Evolutionary conservation across 2,888 invertebrate genomes (phyloP), one percentile per base, ranked within the genome.

Genomic region (Itoplectis maculator): DNA sequence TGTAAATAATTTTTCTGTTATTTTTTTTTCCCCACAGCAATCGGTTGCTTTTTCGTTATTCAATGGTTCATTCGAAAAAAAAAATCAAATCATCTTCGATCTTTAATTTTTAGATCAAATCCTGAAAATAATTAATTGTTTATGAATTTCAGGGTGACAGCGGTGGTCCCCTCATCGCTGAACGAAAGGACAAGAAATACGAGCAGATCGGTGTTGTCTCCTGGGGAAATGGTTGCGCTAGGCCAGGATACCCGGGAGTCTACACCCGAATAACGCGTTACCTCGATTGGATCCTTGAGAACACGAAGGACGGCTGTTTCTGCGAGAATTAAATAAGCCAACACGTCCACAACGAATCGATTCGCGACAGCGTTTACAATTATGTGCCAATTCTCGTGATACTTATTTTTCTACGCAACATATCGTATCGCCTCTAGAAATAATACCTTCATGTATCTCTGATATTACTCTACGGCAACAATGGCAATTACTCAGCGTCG

Each of bases 141-240:
- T n/a, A 29, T 29, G 29, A 29, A 29, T 29, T 29, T 29, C 93
- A 96, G 96, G 96, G 96, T n/a, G 96, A 96, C 93, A 96, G 96
- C 91, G 97, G 96, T 65, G 95, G 97, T 13, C 97, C 97, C 23
- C 93, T 97, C 68, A 95, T 97, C 81, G 94, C 96, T 0, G 94
- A 95, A 93, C 95, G 96, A 90, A 94, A 94, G 85, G 95, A 96
- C 87, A 96, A 96, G 88, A 95, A 95, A 88, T 97, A 96, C 92
- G 97, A 97, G 93, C 93, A 97, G 86, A 97, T 97, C 90, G 97
- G 96, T 13, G 95, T 98, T 18, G 97, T 97, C 0, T 97, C 97
- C 0, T 98, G 97, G 97, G 97, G 97, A 42, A 97, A 97, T 90
- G 97, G 97, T 23, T 98, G 97, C 90, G 97, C 97, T 0, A 94